Percentiles rank a stretch among this genome's conserved stretches.
Conservation (phyloP, 2,888 invertebrate genomes). For the Scaptomyza caliginosa region DNA sequence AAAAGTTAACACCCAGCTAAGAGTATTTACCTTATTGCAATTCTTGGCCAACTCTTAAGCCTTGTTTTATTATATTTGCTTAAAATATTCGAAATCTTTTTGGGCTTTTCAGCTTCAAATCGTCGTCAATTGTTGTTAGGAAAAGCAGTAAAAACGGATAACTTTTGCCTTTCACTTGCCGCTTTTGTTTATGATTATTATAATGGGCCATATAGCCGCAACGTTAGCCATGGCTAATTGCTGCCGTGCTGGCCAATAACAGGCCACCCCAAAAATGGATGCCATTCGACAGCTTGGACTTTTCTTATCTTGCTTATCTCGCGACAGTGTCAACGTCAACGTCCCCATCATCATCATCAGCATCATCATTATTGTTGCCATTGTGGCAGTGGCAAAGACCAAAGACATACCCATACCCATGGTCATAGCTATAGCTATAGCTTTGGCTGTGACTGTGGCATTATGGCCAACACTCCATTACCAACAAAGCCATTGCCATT, state of each 20-base stretch:
- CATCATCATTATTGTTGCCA: slow-evolving; percentile 35
- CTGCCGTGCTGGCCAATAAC: slow-evolving; percentile 1
- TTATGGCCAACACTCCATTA: slow-evolving; percentile 77
- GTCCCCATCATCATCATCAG: slow-evolving; percentile 13
- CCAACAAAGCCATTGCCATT: slow-evolving; percentile 72
- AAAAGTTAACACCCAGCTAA: not conserved
- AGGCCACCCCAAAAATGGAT: slow-evolving; percentile 9
- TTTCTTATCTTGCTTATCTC: slow-evolving; percentile 69
- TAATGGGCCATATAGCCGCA: slow-evolving; percentile 16
- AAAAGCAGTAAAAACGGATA: too few species aligned
- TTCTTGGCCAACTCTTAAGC: not conserved
- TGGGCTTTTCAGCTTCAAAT: too few species aligned
- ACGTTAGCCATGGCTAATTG: slow-evolving; percentile 47
- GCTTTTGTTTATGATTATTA: slow-evolving; percentile 24
- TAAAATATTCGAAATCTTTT: too few species aligned
- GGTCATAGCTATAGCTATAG: slow-evolving; percentile 12
- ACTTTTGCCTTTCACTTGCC: slow-evolving; percentile 28
- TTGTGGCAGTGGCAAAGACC: slow-evolving; percentile 18
- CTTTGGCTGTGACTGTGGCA: slow-evolving; percentile 30
- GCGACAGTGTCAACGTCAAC: slow-evolving; percentile 53
- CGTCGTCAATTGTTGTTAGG: too few species aligned
- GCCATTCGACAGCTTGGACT: slow-evolving; percentile 30
- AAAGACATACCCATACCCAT: slow-evolving; percentile 3
- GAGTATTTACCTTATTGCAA: not conserved
- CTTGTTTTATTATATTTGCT: not conserved